Base-by-base conservation (phyloP, 2,797 vertebrate species). In the Propithecus perrieri region DNA sequence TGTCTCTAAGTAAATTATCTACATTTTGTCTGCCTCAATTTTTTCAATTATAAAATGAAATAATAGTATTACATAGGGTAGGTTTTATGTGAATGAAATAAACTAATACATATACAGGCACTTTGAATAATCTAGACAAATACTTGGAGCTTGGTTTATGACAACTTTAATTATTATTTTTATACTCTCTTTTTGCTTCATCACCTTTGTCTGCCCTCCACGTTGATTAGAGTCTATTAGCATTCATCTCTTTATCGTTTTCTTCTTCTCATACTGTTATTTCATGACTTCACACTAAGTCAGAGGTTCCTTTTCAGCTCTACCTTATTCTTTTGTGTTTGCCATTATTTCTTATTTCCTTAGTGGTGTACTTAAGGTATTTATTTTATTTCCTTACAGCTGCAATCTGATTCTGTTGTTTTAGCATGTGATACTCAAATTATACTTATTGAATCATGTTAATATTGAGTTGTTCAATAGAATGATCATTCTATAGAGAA, bases 101-200 rank as follows among this genome's bases (percentile, higher is more conserved):
- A 63, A 28, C 22, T 30, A 46, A 18, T n/a, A 48, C 35, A 1
- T 38, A 26, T 22, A n/a, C 46, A 81, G 15, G 18, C 4, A 91
- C 3, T 59, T 75, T 67, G 48, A 83, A 57, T 48, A 46, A 59
- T 69, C 14, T 41, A 83, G 28, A n/a, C 17, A 22, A 33, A 20
- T 41, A 30, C 30, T 15, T 61, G 28, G 10, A 24, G 12, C 46
- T 63, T 13, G 2, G 1, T 22, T 83, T 65, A 28, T 5, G 30
- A 72, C 72, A 41, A 30, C 6, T 22, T 10, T 5, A 33, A 11
- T 24, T 53, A 2, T 24, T 20, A 13, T 0, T 30, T 22, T 53
- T 9, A 35, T 9, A 53, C 6, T 26, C 10, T 5, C 0, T 33
- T 46, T 53, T 15, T n/a, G 7, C 17, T 30, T 4, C 1, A 30